Base-by-base conservation (phyloP, 2,797 vertebrate species). In the Ptychobarbus kaznakovi region DNA sequence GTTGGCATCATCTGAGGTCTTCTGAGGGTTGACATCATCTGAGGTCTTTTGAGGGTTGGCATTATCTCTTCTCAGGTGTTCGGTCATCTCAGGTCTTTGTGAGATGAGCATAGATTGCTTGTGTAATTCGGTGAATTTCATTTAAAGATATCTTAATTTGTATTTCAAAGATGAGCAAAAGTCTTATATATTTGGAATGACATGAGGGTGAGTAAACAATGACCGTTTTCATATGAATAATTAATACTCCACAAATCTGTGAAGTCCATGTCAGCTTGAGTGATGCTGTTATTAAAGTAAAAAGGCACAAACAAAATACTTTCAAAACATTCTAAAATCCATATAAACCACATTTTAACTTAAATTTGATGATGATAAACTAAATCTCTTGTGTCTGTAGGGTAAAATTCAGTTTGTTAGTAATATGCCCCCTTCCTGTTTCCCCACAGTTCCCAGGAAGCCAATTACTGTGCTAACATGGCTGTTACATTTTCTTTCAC, bases 381-480 rank as follows among this genome's bases (percentile, higher is more conserved):
- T 8, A 65, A 65, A 65, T 28, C 7, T 63, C 40, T 76, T 10
- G 18, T 56, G 74, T 32, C 58, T 65, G 40, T 79, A 11, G 22
- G 16, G 63, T 61, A 18, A 28, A 35, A 35, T 18, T 38, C 73
- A 75, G 49, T 75, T 35, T 75, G 10, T 75, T 53, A 53, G 28
- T 56, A 25, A 77, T 44, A 53, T 66, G 40, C 56, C 74, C 42
- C 73, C 40, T 63, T 74, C 38, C 32, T 7, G 40, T 66, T 75
- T 49, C 42, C 63, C 16, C 38, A 77, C 80, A 79, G 83, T 88
- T 87, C 86, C 51, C 75, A 72, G 75, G 38, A 32, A 76, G 49
- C 74, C 63, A 82, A 75, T 89, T 82, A 82, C 35, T 72, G 80
- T 75, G 82, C 46, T 61, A 66, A 85, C 69, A 49, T 65, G 25